Evolutionary conservation across 2,113 vertebrate genomes (phyloP), one percentile per base, ranked within the genome.

Genomic region (Coptodon bakossiorum): DNA sequence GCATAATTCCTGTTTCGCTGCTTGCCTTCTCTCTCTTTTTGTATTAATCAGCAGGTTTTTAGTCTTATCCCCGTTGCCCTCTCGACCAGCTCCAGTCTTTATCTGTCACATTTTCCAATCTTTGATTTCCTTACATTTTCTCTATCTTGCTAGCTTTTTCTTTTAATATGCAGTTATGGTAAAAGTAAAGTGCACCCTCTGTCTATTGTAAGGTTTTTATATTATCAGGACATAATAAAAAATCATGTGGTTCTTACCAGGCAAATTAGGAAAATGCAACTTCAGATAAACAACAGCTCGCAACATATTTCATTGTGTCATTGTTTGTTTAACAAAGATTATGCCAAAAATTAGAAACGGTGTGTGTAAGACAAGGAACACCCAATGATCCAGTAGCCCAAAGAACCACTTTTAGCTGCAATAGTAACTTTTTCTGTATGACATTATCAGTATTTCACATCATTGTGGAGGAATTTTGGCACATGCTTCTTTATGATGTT

Each of bases 21-120:
- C 80, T 85, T 79, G 68, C 40, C 63, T 73, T 40, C 36, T 71
- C 59, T 83, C 48, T 89, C 22, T 79, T 86, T 89, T 89, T 85
- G 27, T 80, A 76, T 84, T 84, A 85, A 83, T 92, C 54, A 92
- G 63, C 80, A 88, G 29, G 22, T 82, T 45, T 85, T 82, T 79
- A 84, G 63, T 76, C 34, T 76, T 45, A 61, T 63, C 40, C 45
- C 40, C 0, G 1, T 73, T 17, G 11, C 56, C 29, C 19, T 85
- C n/a, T 22, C 11, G 19, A 43, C 11, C 50, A 85, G 73, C 59
- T 84, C 16, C 3, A 27, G 10, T 61, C 84, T 53, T 59, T 16
- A 17, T 61, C 61, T 79, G 16, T 78, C 17, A n/a, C 17, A 11
- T 31, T 57, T 63, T 81, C 3, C 40, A 29, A 31, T 29, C 16